Evolutionary conservation across 2,113 vertebrate species (phyloP), one percentile per base, ranked within the genome.

Genomic region (Gobio gobio): DNA sequence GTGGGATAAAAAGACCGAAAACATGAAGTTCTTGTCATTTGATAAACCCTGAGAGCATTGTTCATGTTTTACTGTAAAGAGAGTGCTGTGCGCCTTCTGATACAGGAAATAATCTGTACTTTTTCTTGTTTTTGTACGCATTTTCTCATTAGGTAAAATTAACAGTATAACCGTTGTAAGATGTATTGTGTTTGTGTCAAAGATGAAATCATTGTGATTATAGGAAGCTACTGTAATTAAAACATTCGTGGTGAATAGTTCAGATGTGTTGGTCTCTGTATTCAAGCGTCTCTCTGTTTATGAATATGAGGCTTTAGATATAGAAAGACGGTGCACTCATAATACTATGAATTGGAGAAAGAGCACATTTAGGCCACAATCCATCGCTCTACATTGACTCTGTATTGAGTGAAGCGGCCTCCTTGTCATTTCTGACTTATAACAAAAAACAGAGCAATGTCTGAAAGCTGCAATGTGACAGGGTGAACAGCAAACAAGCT

Each of bases 201-300:
- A 80, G 29, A 77, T 79, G 43, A 78, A 74, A 66, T 59, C 4
- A 26, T 79, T 68, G 75, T 88, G 75, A 90, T 93, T 88, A 84
- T 91, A 91, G 90, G 85, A 85, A 74, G 61, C 63, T 76, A 88
- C 59, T 90, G 89, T 93, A 88, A 92, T 93, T 94, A 94, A 94
- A 94, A 70, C 3, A 10, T 86, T 91, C 88, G 47, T 56, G 90
- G 70, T 89, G 79, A 68, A 85, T 87, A 10, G 82, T 85, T 73
- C 68, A 43, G 26, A 10, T 59, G n/a, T 73, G 40, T 77, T 1
- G 16, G 24, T 58, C 20, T 77, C 24, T 33, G 4, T 26, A 22
- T 43, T 70, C 2, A 70, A 70, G 66, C 0, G 20, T 59, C 0
- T 70, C 16, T 22, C 36, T 6, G 36, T 43, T 43, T n/a, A 22